Base-by-base conservation (phyloP, 2,888 invertebrate species). In the Chloroclystis v-ata region DNA sequence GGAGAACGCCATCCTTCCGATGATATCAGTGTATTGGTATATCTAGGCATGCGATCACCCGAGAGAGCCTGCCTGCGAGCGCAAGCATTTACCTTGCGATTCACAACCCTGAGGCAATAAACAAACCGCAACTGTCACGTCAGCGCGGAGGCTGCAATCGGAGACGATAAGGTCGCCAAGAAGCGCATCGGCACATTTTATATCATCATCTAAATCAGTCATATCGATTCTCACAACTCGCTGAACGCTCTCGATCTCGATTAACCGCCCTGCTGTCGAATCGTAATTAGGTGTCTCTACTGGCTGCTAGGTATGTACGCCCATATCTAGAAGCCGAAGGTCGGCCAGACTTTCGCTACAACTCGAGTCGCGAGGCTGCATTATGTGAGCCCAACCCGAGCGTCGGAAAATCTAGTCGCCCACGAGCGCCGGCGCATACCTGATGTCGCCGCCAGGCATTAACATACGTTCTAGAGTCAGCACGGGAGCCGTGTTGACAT, bases 311-410 rank as follows among this genome's bases (percentile, higher is more conserved):
- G 70, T 76, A 75, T 70, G 72, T 72, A 75, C 73, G 67, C 67
- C 82, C 78, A 80, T 84, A 85, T 82, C 80, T 73, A 80, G 84
- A 63, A 69, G 63, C 63, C 71, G 86, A 87, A 86, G 86, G 86
- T 82, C 86, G 78, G 68, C 75, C 55, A 84, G 80, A 86, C 85
- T 86, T 87, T 87, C 86, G 85, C 86, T 80, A 65, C 66, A 65
- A 61, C 46, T 63, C 59, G 59, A 61, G 58, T 60, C 58, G 68
- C 60, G 64, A 64, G 68, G 70, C 69, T 63, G 69, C 67, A 76
- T 74, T 75, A 75, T 71, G 66, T 72, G 72, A 70, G 67, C 76
- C 78, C 78, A 75, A 78, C 75, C 74, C 65, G 77, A 66, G 60
- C 60, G 63, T 69, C 69, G 76, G 83, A 78, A 81, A 82, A 82